These are phyloP conservation scores for Meloidogyne floridensis DNA, from an alignment of 1,140 invertebrate species.

Conservation along the genomic window DNA sequence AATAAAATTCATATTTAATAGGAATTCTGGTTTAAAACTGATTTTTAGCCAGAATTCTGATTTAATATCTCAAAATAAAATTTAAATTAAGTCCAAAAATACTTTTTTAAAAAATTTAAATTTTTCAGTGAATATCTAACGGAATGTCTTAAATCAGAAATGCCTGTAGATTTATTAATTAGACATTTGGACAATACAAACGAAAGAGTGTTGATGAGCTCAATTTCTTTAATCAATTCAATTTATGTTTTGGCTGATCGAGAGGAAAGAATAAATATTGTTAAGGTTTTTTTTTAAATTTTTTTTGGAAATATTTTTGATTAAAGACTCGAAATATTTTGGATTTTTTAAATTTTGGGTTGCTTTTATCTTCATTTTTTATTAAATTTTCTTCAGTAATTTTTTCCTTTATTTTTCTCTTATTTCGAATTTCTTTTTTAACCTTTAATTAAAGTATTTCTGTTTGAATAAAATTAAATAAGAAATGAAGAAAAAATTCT, in stretches of 20 bases:
- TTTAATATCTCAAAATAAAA: neutral
- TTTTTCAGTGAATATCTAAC: slow-evolving; percentile 27
- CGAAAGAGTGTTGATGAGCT: slow-evolving; percentile 35
- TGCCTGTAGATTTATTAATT: slow-evolving; percentile 48
- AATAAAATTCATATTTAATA: neutral
- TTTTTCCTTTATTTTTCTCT: too few relatives aligned
- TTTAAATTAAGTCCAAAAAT: slow-evolving; percentile 18
- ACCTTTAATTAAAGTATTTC: too few relatives aligned
- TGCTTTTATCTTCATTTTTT: too few relatives aligned
- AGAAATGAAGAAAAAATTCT: too few relatives aligned
- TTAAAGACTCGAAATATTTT: too few relatives aligned
- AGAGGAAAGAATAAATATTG: slow-evolving; percentile 39
- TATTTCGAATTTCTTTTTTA: too few relatives aligned
- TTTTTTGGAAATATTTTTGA: too few relatives aligned
- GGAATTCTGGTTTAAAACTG: neutral
- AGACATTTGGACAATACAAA: slow-evolving; percentile 57
- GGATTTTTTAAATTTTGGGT: too few relatives aligned
- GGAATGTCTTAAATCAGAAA: slow-evolving; percentile 40
- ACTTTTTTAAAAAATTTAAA: neutral
- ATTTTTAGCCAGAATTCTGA: neutral
- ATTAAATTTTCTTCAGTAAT: too few relatives aligned
- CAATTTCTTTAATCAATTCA: slow-evolving; percentile 7
- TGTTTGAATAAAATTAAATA: too few relatives aligned
- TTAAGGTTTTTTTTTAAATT: slow-evolving; percentile 30
- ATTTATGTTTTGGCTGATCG: slow-evolving; percentile 40